phyloP scores from a whole-genome alignment of 2,797 vertebrate species.

The Pseudochaenichthys georgianus region DNA sequence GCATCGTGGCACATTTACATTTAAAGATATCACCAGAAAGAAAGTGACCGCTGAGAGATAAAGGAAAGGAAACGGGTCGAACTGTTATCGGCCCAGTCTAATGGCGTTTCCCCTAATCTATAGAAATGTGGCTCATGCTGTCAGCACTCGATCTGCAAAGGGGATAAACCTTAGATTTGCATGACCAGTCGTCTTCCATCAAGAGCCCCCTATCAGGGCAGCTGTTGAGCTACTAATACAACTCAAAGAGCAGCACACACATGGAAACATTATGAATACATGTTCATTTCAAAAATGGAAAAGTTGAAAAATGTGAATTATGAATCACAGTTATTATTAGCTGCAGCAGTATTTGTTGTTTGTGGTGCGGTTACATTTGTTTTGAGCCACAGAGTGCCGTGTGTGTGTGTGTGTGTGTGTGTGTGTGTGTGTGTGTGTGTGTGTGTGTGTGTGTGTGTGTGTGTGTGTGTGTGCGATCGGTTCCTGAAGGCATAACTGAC shows the following conservation, averaged over 20 bases:
- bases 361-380: neutral
- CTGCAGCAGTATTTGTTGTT: neutral
- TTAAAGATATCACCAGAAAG: neutral
- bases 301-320: too few relatives aligned
- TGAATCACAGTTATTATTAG: neutral
- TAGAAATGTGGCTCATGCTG: neutral
- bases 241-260: neutral
- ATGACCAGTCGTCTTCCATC: neutral
- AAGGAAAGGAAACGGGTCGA: neutral
- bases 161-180: neutral
- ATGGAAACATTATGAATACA: too few relatives aligned
- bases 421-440: neutral
- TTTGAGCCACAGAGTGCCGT: conserved; percentile 3
- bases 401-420: neutral
- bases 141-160: neutral
- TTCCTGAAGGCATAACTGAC: too few relatives aligned
- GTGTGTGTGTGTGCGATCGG: too few relatives aligned
- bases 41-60: neutral
- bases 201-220: neutral
- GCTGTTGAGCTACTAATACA: neutral
- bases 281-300: too few relatives aligned
- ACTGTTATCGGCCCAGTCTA: too few relatives aligned
- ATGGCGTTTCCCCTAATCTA: neutral
- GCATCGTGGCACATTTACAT: neutral
- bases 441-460: neutral